phyloP scores from a whole-genome alignment of 2,113 vertebrate genomes.

The Aramus guarauna region DNA sequence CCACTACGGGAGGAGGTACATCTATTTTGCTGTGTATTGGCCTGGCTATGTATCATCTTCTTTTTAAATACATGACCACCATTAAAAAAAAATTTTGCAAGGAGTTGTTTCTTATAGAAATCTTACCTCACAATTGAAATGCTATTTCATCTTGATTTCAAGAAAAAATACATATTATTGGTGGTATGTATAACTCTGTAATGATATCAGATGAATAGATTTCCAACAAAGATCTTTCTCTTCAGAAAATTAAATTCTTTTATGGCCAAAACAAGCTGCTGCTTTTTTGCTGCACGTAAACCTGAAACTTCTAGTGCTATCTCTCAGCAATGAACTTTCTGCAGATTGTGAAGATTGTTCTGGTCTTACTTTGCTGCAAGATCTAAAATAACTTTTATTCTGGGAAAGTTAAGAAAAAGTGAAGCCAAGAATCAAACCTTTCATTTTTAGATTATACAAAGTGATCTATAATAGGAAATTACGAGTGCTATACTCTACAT shows the following conservation, averaged over 20 bases:
- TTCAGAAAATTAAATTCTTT: background rate
- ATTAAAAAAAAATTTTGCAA: background rate
- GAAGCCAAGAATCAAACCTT: background rate
- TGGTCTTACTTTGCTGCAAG: background rate
- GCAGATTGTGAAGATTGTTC: background rate
- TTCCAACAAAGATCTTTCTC: background rate
- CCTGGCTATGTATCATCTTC: background rate
- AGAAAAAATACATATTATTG: background rate
- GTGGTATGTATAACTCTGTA: background rate
- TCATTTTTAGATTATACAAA: background rate
- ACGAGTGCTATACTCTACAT: fast-evolving
- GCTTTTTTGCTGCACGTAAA: background rate
- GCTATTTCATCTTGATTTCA: background rate
- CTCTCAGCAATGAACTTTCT: background rate
- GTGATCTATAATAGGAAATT: background rate
- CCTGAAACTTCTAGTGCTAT: background rate
- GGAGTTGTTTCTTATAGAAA: background rate
- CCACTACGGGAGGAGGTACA: background rate
- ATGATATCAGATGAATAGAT: background rate
- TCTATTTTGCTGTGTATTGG: background rate
- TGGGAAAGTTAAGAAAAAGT: background rate
- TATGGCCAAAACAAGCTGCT: background rate
- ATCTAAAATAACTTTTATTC: background rate
- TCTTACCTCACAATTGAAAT: background rate
- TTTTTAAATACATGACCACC: background rate